These are phyloP conservation scores for Chromoteleia sp. DNA, from an alignment of 2,888 invertebrate genomes.

Conservation along the genomic window DNA sequence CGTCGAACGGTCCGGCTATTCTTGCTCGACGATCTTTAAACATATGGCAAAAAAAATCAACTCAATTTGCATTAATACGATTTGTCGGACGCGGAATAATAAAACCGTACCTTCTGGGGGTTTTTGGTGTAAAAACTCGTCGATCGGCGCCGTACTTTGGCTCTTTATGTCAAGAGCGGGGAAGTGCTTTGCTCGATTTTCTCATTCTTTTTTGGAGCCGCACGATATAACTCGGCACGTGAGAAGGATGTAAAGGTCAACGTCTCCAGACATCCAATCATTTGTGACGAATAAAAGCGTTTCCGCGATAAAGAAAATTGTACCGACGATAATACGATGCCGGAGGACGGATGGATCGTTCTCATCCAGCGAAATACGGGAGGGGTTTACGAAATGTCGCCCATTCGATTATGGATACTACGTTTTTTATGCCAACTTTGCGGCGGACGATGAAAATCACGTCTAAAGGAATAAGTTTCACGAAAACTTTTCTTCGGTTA, in stretches of 20 bases:
- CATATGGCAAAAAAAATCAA: background rate
- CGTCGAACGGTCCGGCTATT: background rate
- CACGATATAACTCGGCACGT: conserved; percentile 29
- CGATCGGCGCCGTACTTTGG: conserved; percentile 1
- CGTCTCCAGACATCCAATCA: conserved; percentile 49
- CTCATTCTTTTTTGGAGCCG: conserved; percentile 12
- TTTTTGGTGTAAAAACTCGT: background rate
- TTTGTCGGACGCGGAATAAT: conserved; percentile 1
- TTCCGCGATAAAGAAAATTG: conserved; percentile 79
- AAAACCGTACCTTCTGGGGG: background rate
- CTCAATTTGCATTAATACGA: background rate
- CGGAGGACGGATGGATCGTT: conserved; percentile 44
- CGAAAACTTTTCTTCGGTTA: no score
- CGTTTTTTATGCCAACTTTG: conserved; percentile 20
- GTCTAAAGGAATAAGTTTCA: background rate
- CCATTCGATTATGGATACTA: conserved; percentile 55
- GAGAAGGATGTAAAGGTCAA: conserved; percentile 46
- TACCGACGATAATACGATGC: conserved; percentile 74
- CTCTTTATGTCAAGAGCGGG: conserved; percentile 29
- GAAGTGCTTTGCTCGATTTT: conserved; percentile 34
- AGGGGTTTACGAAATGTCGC: conserved; percentile 44
- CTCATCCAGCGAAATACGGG: conserved; percentile 5
- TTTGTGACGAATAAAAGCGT: conserved; percentile 57
- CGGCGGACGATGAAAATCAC: conserved; percentile 23
- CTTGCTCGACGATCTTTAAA: no score